phyloP scores from a whole-genome alignment of 1,140 invertebrate genomes.

The Linepithema humile region DNA sequence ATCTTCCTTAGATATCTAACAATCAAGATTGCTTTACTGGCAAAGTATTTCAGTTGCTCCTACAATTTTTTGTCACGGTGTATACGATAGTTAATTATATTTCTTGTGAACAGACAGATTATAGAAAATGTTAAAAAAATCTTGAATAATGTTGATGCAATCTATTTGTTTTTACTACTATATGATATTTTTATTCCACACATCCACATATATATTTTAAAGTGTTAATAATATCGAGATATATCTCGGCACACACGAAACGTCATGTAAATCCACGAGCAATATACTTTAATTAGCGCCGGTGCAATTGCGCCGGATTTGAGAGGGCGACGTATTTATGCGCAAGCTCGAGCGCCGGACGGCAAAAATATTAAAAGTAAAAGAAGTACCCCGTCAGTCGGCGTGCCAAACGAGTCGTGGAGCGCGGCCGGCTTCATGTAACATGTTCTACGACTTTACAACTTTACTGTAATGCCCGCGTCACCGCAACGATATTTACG shows the following conservation, averaged over 20 bases:
- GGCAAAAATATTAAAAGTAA: conserved; percentile 2
- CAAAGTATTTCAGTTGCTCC: neutral
- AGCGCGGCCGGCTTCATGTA: conserved; percentile 60
- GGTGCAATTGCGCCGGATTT: conserved; percentile 39
- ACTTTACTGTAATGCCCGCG: conserved; percentile 75
- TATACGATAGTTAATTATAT: neutral
- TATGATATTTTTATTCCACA: neutral
- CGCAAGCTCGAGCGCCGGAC: neutral
- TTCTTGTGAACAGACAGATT: too few species aligned
- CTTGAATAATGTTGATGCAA: too few species aligned
- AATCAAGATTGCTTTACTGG: conserved; percentile 11
- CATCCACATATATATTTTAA: conserved; percentile 51
- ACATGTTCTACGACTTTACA: conserved; percentile 78
- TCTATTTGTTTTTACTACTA: neutral
- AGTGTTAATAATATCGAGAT: conserved; percentile 58
- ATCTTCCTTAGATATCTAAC: neutral
- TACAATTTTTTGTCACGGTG: neutral
- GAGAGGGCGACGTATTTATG: conserved; percentile 63
- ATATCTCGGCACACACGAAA: conserved; percentile 29
- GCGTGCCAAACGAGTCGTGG: conserved; percentile 23
- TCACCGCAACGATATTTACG: conserved; percentile 78
- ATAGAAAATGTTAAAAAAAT: too few species aligned
- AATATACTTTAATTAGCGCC: conserved; percentile 66
- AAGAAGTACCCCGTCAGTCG: conserved; percentile 32
- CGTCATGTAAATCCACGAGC: conserved; percentile 58